Percentiles rank a stretch among this genome's conserved stretches.
These are phyloP conservation scores for Ctenodactylus gundi DNA, from an alignment of 2,113 vertebrate species.

Conservation along the genomic window DNA sequence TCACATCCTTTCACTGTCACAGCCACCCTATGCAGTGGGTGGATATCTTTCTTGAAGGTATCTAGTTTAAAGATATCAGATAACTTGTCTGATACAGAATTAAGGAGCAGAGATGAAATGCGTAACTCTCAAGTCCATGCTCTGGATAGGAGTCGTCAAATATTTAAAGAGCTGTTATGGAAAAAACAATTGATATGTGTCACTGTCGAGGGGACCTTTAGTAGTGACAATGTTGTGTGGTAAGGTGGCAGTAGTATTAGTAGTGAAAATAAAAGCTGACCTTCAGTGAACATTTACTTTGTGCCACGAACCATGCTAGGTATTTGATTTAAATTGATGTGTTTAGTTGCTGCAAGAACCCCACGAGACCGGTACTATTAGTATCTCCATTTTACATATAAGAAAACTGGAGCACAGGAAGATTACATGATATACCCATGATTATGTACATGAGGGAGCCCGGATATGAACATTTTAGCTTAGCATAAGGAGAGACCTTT, in stretches of 20 bases:
- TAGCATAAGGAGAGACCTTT: background rate
- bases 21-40: background rate
- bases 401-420: slow-evolving; percentile 1
- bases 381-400: background rate
- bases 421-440: background rate
- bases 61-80: background rate
- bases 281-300: slow-evolving; percentile 8
- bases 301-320: background rate
- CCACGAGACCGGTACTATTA: background rate
- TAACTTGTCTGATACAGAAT: slow-evolving; percentile 3
- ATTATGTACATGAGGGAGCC: background rate
- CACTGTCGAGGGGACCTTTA: background rate
- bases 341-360: slow-evolving; percentile 10
- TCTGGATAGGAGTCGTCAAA: slow-evolving; percentile 17
- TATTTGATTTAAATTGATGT: background rate
- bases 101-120: slow-evolving; percentile 4
- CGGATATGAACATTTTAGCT: slow-evolving; percentile 10
- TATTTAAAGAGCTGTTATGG: slow-evolving; percentile 46
- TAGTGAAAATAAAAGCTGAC: slow-evolving; percentile 8
- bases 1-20: background rate
- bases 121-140: background rate
- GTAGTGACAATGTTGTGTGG: background rate
- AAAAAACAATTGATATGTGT: background rate
- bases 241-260: slow-evolving; percentile 19
- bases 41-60: slow-evolving; percentile 3